Base-by-base conservation (phyloP, 2,888 invertebrate species). In the Magallana nippona region DNA sequence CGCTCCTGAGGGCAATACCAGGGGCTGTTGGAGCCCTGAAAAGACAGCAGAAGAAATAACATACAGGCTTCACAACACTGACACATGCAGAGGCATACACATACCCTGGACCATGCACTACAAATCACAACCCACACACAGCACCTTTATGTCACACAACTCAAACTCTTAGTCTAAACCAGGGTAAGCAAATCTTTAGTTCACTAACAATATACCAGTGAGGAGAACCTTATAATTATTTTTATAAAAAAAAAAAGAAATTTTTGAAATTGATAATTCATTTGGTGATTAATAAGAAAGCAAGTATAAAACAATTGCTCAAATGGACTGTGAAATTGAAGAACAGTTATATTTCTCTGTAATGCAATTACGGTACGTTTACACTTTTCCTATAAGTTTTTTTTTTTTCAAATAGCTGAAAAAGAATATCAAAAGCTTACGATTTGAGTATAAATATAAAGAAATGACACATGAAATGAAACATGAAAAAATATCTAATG, bases 21-120 rank as follows among this genome's bases (percentile, higher is more conserved):
- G 90, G 10, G 89, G 85, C 83, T 89, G 89, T 85, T 87, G 87
- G 79, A 89, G 83, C 58, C 88, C 89, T 89, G 83, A 71, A 71
- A 71, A 71, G 13, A 71, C 15, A 32, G 71, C 71, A 71, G 71
- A 32, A 71, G 22, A 27, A 71, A 32, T 71, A 71, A 27, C 71
- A 44, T 44, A 27, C 71, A 27, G 32, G 71, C 32, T 32, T 27
- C 71, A 71, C 71, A 71, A 71, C 71, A 71, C 71, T 13, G 71
- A 71, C 10, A 15, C 71, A 71, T 71, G 71, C 71, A 71, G 27
- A 71, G 19, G 32, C 71, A 71, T 5, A 71, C 71, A 71, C 8
- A 19, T 60, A 60, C 13, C 71, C 27, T 71, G 22, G 32, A 71
- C 71, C 71, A 71, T 71, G 71, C 71, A 71, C 71, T 71, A 71